These are phyloP conservation scores for Chrysolina haemoptera DNA, from an alignment of 2,888 invertebrate species.

Conservation along the genomic window DNA sequence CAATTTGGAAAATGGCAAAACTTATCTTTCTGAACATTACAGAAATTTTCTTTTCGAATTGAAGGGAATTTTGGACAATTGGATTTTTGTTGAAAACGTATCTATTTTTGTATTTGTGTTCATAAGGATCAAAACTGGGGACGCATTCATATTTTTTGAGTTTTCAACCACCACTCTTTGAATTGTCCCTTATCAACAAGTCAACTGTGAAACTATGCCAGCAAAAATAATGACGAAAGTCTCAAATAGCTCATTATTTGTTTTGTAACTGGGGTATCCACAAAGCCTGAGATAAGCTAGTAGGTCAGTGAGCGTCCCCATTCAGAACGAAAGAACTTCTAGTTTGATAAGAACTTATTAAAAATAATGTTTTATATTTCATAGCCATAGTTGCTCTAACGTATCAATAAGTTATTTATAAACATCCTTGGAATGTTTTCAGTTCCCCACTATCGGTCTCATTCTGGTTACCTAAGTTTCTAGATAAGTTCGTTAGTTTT, in stretches of 20 bases:
- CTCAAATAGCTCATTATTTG: slow-evolving; percentile 6
- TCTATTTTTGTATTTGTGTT: too few relatives aligned
- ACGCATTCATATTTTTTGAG: too few relatives aligned
- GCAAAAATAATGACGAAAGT: slow-evolving; percentile 7
- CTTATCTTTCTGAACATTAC: too few relatives aligned
- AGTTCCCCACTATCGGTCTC: background rate
- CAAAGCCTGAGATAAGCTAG: slow-evolving; percentile 41
- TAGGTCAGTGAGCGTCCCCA: slow-evolving; percentile 41
- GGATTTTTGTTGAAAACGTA: too few relatives aligned
- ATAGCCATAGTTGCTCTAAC: slow-evolving; percentile 3
- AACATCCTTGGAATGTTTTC: slow-evolving; percentile 17
- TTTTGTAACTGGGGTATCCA: slow-evolving; percentile 14
- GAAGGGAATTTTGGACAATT: too few relatives aligned
- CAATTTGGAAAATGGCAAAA: too few relatives aligned
- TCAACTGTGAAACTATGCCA: background rate
- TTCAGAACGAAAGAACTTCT: slow-evolving; percentile 31
- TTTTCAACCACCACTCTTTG: background rate
- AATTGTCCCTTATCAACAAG: background rate
- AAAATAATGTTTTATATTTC: slow-evolving; percentile 5
- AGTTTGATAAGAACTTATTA: slow-evolving; percentile 25
- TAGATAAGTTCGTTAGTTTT: background rate
- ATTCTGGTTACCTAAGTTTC: slow-evolving; percentile 6
- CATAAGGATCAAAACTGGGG: too few relatives aligned
- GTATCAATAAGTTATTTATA: slow-evolving; percentile 20
- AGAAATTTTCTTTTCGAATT: too few relatives aligned